Conservation (phyloP, 2,113 vertebrate genomes). For the Beaufortia kweichowensis region DNA sequence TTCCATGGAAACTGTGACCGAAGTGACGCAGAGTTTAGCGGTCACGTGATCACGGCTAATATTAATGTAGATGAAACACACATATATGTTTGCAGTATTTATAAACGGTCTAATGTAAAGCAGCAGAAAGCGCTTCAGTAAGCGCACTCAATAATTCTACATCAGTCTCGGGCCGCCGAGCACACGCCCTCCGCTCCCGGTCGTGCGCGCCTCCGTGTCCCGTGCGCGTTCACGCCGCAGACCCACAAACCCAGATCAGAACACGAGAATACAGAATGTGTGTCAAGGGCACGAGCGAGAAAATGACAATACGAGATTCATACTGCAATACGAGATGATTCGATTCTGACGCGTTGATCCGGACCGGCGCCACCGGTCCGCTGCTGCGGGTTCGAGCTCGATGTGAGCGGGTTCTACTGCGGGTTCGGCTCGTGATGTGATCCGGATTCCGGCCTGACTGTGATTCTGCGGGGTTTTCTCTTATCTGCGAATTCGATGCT, state of each 20-base stretch:
- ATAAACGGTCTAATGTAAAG: too few species aligned
- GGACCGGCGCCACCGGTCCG: background rate
- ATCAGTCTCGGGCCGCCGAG: background rate
- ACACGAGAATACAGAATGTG: background rate
- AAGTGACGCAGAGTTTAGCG: background rate
- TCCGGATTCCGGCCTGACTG: background rate
- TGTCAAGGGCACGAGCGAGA: slow-evolving; percentile 14
- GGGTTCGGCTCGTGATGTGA: background rate
- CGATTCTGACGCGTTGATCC: background rate
- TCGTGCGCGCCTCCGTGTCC: slow-evolving; percentile 1
- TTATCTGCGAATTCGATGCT: background rate
- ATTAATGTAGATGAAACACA: background rate
- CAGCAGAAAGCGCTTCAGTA: too few species aligned
- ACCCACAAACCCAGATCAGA: slow-evolving; percentile 38
- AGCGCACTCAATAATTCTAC: too few species aligned
- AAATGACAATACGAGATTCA: slow-evolving; percentile 3
- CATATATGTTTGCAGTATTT: too few species aligned
- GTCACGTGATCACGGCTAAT: background rate
- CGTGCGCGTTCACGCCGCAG: slow-evolving; percentile 26
- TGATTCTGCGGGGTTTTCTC: background rate
- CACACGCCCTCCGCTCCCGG: slow-evolving; percentile 29
- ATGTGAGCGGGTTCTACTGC: background rate
- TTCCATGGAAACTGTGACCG: slow-evolving; percentile 30
- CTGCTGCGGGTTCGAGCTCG: background rate
- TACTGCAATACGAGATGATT: background rate